phyloP scores from a whole-genome alignment of 2,888 invertebrate species.

The Polyommatus iphigenia region DNA sequence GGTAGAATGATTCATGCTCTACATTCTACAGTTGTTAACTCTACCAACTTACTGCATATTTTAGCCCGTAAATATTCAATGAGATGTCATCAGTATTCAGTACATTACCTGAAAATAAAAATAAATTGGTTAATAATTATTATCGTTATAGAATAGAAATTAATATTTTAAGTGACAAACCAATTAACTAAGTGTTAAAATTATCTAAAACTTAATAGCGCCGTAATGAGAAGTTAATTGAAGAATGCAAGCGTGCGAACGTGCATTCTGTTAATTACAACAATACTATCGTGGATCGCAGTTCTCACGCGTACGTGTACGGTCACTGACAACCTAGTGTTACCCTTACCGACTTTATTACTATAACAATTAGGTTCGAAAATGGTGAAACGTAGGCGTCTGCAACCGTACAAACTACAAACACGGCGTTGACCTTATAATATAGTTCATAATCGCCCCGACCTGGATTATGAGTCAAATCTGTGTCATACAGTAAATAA shows the following conservation, averaged over 20 bases:
- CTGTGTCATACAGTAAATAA: neutral
- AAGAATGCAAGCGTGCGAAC: constrained; percentile 4
- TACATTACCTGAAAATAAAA: neutral
- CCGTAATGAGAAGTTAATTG: neutral
- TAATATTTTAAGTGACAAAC: neutral
- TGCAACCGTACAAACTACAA: neutral
- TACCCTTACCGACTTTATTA: neutral
- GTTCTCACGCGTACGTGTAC: neutral
- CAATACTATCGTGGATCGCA: neutral
- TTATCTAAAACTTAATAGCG: neutral
- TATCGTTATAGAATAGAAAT: neutral
- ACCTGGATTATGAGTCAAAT: neutral
- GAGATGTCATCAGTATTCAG: neutral
- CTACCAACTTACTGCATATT: neutral
- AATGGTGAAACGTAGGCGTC: neutral
- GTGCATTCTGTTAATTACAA: neutral
- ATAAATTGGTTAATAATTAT: neutral
- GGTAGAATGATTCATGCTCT: neutral
- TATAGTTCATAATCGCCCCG: neutral
- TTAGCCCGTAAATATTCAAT: neutral
- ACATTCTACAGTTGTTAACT: neutral
- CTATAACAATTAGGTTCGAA: neutral
- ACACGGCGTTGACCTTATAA: constrained; percentile 3
- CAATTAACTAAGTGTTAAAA: neutral
- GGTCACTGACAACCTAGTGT: neutral